phyloP scores from a whole-genome alignment of 2,113 vertebrate genomes.

The Jacana jacana region DNA sequence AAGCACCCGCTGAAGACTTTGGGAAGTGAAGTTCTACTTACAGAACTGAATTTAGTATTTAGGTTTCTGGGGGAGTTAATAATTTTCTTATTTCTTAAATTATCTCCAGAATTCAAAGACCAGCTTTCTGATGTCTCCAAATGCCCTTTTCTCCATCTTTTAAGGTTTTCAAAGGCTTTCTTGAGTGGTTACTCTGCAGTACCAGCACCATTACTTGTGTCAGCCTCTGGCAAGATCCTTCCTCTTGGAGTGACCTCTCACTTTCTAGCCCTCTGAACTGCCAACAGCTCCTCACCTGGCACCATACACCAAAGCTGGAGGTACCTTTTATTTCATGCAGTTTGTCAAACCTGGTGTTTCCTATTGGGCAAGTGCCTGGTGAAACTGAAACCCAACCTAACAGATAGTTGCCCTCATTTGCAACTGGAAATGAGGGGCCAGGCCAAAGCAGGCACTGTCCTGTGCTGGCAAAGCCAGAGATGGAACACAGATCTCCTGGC shows the following conservation, averaged over 20 bases:
- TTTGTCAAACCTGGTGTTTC: background rate
- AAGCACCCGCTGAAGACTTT: background rate
- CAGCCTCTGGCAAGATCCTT: background rate
- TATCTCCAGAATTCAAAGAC: background rate
- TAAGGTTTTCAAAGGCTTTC: background rate
- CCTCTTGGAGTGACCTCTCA: background rate
- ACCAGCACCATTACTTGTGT: background rate
- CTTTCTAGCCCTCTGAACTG: background rate
- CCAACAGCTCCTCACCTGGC: background rate
- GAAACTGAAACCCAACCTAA: background rate
- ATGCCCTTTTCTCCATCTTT: background rate
- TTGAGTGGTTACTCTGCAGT: background rate
- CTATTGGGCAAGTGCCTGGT: background rate
- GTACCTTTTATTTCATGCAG: background rate
- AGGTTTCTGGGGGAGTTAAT: background rate
- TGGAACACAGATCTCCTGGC: background rate
- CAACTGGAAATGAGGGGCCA: background rate
- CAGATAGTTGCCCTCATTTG: background rate
- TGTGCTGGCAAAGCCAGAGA: background rate
- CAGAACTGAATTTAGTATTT: background rate
- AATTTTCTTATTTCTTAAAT: background rate
- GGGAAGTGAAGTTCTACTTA: background rate
- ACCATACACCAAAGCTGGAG: accelerated
- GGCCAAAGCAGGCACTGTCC: background rate
- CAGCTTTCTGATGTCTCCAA: background rate